Percentiles rank a stretch among this genome's conserved stretches.
Conservation (phyloP, 1,140 invertebrate genomes). For the Drosophila bipectinata region DNA sequence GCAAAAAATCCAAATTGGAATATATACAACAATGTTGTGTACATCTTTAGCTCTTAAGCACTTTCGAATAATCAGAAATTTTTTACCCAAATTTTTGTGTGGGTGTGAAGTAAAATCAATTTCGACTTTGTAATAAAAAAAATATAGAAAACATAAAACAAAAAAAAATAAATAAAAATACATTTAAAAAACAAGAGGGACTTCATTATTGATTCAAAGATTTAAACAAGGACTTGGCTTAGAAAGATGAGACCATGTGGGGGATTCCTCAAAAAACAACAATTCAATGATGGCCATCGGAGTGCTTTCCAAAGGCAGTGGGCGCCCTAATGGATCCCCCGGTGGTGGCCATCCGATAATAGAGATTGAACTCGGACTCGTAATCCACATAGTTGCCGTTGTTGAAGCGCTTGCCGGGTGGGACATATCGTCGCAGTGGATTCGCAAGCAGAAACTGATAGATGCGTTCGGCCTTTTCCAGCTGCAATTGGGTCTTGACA, state of each 20-base stretch:
- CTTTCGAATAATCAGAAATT: conserved; percentile 56
- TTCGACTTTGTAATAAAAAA: conserved; percentile 71
- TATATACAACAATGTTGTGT: conserved; percentile 42
- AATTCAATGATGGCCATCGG: not conserved
- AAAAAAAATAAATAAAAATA: conserved; percentile 59
- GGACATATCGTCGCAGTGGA: conserved; percentile 69
- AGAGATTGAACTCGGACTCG: conserved; percentile 71
- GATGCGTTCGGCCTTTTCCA: conserved; percentile 64
- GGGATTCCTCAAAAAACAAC: not conserved
- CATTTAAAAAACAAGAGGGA: conserved; percentile 38
- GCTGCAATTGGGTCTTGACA: conserved; percentile 49
- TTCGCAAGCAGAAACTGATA: conserved; percentile 69
- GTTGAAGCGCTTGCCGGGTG: conserved; percentile 51
- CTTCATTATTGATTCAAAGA: not conserved
- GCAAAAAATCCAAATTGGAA: conserved; percentile 31
- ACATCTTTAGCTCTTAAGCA: conserved; percentile 63
- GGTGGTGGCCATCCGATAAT: conserved; percentile 70
- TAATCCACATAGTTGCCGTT: conserved; percentile 68
- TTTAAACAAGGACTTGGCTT: conserved; percentile 15
- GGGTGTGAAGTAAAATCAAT: conserved; percentile 56
- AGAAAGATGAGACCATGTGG: not conserved
- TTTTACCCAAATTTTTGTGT: conserved; percentile 54
- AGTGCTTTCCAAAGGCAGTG: conserved; percentile 2
- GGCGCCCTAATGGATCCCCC: conserved; percentile 25
- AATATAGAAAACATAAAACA: conserved; percentile 30